These are phyloP conservation scores for Diadegma fenestrale DNA, from an alignment of 2,888 invertebrate species.

Conservation along the genomic window DNA sequence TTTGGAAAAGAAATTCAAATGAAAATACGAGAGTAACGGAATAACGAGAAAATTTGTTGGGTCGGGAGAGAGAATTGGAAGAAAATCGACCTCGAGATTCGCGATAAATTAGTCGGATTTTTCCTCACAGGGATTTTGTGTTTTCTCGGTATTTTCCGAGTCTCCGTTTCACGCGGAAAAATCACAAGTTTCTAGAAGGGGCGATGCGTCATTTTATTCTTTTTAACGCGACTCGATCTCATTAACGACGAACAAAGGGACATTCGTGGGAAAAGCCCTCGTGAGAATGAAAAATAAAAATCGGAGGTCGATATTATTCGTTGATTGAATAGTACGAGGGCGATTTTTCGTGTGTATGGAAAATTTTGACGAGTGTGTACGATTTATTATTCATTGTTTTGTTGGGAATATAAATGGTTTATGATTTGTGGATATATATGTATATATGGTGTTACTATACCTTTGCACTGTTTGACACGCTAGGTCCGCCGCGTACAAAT, in stretches of 20 bases:
- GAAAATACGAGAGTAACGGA: not conserved
- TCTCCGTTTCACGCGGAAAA: not conserved
- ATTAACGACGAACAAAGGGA: constrained; percentile 36
- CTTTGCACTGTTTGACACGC: constrained; percentile 85
- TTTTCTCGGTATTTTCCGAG: not conserved
- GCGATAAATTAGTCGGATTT: not conserved
- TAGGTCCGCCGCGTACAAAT: constrained; percentile 86
- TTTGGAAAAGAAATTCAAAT: not conserved
- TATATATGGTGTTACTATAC: constrained; percentile 75
- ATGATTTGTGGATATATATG: constrained; percentile 6
- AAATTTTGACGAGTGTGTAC: constrained; percentile 1
- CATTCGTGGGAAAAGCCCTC: constrained; percentile 17
- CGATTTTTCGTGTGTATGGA: not conserved
- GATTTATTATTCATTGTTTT: constrained; percentile 44
- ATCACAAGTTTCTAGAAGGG: not conserved
- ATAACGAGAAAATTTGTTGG: constrained; percentile 3
- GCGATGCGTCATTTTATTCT: not conserved
- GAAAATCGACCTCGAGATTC: not conserved
- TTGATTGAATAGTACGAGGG: not conserved
- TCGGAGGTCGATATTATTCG: constrained; percentile 5
- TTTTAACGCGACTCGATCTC: constrained; percentile 1
- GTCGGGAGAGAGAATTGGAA: not conserved
- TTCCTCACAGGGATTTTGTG: not conserved
- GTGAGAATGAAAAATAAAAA: constrained; percentile 6
- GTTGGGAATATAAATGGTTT: constrained; percentile 10